Conservation (phyloP, 1,140 invertebrate genomes). For the Antheraea mylitta region DNA sequence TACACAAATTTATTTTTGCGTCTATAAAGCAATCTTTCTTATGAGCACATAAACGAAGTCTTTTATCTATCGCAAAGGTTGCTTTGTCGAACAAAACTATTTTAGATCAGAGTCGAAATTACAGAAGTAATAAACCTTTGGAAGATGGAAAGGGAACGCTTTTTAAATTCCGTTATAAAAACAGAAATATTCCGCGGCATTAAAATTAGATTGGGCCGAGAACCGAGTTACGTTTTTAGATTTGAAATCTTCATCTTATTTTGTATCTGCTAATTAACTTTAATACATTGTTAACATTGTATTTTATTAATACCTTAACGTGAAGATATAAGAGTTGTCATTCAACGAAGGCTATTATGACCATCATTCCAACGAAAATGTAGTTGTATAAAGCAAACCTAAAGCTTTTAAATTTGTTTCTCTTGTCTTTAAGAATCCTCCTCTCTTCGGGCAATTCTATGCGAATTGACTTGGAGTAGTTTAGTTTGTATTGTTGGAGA, state of each 20-base stretch:
- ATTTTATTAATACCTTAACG: too few relatives aligned
- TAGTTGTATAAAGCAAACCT: too few relatives aligned
- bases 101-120: neutral
- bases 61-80: neutral
- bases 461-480: too few relatives aligned
- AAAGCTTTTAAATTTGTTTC: too few relatives aligned
- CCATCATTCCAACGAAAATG: too few relatives aligned
- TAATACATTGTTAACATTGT: too few relatives aligned
- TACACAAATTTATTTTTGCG: neutral
- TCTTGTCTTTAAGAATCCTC: too few relatives aligned
- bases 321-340: too few relatives aligned
- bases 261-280: neutral
- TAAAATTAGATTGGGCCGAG: neutral
- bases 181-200: neutral
- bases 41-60: neutral
- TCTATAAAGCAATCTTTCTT: neutral
- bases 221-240: neutral
- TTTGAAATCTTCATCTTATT: neutral
- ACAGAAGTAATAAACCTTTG: neutral
- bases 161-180: constrained; percentile 2
- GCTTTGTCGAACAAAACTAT: neutral
- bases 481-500: too few relatives aligned
- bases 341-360: too few relatives aligned
- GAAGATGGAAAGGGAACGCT: neutral
- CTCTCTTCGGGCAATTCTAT: too few relatives aligned